Evolutionary conservation across 2,888 invertebrate genomes (phyloP), one percentile per base, ranked within the genome.

Genomic region (Lasioglossum leucozonium): DNA sequence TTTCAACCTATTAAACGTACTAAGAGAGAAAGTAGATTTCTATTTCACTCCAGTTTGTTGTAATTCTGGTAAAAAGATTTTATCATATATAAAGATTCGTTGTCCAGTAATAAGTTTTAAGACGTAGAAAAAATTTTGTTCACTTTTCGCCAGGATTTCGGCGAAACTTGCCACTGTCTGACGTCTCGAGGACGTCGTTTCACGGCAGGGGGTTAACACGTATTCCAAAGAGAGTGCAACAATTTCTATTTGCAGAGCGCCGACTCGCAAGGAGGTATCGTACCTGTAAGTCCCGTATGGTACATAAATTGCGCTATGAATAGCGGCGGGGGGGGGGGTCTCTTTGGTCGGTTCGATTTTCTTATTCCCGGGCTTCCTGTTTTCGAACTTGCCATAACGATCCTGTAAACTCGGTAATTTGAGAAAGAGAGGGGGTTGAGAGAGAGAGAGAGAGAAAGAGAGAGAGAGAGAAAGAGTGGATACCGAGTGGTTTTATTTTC

Each of bases 341-440:
- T 18, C 44, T 11, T 67, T n/a, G 42, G n/a, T n/a, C 72, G 16
- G 10, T 74, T 71, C 47, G 30, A 65, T 72, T 85, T 79, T 73
- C 84, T 80, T 26, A 37, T 67, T 18, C 47, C 11, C 26, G 47
- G 3, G 22, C 51, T 85, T 75, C 85, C 79, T 75, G 72, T 77
- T 62, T 34, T 62, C 69, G 13, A 58, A 6, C 47, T 13, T 16
- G 71, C 44, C 58, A n/a, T 13, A 2, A 37, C 71, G n/a, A 16
- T 26, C 22, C 37, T 65, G 75, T 8, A 22, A 51, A 22, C 51
- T 22, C 51, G 22, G 22, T 51, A 22, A 51, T 22, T 10, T 22
- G 51, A 22, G 51, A 10, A 8, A 22, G 10, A 51, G 51, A 51
- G n/a, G n/a, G n/a, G n/a, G n/a, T n/a, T n/a, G 18, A 51, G 8